A percentile compares a stretch with the other conserved stretches of the same genome.
Evolutionary conservation across 1,140 invertebrate species (phyloP).

Genomic region (Manduca sexta): DNA sequence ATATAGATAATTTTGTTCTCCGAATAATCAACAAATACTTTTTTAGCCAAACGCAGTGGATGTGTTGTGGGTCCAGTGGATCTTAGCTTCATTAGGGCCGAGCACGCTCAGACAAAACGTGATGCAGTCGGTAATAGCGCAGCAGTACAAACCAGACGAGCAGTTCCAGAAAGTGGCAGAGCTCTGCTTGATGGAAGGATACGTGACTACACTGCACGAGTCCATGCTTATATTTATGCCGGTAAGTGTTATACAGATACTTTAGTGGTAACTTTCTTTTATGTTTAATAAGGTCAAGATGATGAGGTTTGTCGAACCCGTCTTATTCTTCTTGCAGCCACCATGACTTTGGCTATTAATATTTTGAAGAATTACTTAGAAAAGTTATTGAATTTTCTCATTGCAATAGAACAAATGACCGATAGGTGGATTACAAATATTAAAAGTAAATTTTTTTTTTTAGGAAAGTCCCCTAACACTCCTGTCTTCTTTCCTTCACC

Average conservation of each 20-base stretch:
- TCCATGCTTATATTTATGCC: constrained; percentile 78
- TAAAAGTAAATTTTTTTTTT: constrained; percentile 21
- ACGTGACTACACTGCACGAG: constrained; percentile 72
- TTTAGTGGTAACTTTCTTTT: neutral
- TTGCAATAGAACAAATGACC: no score
- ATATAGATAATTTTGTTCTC: no score
- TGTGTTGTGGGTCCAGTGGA: constrained; percentile 78
- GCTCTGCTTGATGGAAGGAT: constrained; percentile 68
- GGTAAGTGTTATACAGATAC: constrained; percentile 57
- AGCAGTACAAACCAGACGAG: constrained; percentile 34
- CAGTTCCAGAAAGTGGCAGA: constrained; percentile 70
- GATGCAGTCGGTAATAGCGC: constrained; percentile 39
- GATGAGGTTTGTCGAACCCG: no score
- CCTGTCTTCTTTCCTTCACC: constrained; percentile 67
- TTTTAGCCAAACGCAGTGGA: constrained; percentile 77
- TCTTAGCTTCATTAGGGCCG: constrained; percentile 60
- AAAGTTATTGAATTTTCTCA: no score
- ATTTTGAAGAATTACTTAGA: no score
- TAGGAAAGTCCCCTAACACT: constrained; percentile 76
- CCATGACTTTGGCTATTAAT: no score
- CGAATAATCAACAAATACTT: neutral
- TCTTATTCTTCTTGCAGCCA: no score
- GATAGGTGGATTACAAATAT: neutral
- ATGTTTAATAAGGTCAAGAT: neutral
- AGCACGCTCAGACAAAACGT: constrained; percentile 44